A percentile compares a stretch with the other conserved stretches of the same genome.
phyloP scores from a whole-genome alignment of 2,113 vertebrate species.

The Pseudorhombus dupliciocellatus region DNA sequence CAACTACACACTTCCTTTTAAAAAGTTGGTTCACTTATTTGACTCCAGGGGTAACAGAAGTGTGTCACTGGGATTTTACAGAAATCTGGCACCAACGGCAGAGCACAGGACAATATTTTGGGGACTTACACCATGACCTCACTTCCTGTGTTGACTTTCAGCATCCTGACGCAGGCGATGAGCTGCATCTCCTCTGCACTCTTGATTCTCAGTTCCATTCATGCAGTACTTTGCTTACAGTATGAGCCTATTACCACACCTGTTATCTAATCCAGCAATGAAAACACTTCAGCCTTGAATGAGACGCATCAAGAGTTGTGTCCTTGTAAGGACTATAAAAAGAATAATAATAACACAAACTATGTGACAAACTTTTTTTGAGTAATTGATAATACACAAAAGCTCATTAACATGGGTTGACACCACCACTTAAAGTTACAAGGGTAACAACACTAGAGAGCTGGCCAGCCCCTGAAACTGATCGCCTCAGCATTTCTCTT shows the following conservation, averaged over 20 bases:
- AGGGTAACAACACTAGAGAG: constrained; percentile 34
- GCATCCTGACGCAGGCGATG: constrained; percentile 71
- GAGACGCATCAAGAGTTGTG: constrained; percentile 27
- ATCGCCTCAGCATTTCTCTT: constrained; percentile 53
- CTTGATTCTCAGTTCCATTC: constrained; percentile 9
- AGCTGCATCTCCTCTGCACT: constrained; percentile 47
- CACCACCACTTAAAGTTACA: constrained; percentile 55
- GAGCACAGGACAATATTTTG: constrained; percentile 20
- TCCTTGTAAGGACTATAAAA: constrained; percentile 8
- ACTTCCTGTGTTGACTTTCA: constrained; percentile 75
- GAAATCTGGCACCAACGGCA: constrained; percentile 39
- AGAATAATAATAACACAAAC: not conserved
- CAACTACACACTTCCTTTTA: not conserved
- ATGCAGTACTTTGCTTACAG: constrained; percentile 24
- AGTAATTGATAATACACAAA: constrained; percentile 28
- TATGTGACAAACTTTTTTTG: constrained; percentile 39
- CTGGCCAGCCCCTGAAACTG: constrained; percentile 29
- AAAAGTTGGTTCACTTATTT: constrained; percentile 25
- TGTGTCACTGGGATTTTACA: constrained; percentile 19
- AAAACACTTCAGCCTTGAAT: constrained; percentile 40
- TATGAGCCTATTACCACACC: not conserved
- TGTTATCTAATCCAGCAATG: constrained; percentile 44
- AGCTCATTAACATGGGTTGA: constrained; percentile 21
- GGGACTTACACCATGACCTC: constrained; percentile 64
- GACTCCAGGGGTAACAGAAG: not conserved